Evolutionary conservation across 2,113 vertebrate species (phyloP), one percentile per base, ranked within the genome.

Genomic region (Sphaerodactylus townsendi): DNA sequence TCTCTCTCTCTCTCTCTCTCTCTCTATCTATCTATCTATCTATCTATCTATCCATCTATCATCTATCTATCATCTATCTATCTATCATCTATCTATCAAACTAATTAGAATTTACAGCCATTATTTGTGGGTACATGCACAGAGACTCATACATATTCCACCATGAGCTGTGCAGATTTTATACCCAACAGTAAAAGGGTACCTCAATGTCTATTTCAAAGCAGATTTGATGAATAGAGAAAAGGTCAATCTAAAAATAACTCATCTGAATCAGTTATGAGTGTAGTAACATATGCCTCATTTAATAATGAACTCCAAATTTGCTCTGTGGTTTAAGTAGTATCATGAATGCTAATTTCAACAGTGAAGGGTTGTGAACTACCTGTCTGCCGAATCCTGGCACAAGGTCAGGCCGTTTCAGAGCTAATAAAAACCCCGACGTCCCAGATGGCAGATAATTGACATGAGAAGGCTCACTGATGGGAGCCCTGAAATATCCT

Each of bases 161-260:
- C 94, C 87, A 89, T 86, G 2, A 92, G 46, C 83, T 73, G 71
- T 82, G 83, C 85, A 88, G 92, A 92, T 91, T 95, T 91, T 94
- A 92, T 93, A 94, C 85, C 74, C 72, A 93, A 88, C 89, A 89
- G 86, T 92, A 95, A 96, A 72, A 96, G 94, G 89, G 90, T 96
- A 96, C 86, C 93, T 95, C 93, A 93, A 95, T 94, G 93, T 95
- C 95, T 96, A 83, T 95, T 97, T 93, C 91, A 92, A 94, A 95
- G 93, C 85, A 93, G 94, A 95, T 95, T 92, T 95, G 94, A 96
- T 95, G 93, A 94, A 96, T 96, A 93, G 80, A 94, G 93, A 95
- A 96, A 96, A 96, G 96, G 95, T 96, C 96, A 96, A 93, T 90
- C 96, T 96, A 96, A 97, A 96, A 96, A 96, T 97, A 96, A 92